Base-by-base conservation (phyloP, 2,113 vertebrate genomes). In the Sarotherodon lohbergeri region DNA sequence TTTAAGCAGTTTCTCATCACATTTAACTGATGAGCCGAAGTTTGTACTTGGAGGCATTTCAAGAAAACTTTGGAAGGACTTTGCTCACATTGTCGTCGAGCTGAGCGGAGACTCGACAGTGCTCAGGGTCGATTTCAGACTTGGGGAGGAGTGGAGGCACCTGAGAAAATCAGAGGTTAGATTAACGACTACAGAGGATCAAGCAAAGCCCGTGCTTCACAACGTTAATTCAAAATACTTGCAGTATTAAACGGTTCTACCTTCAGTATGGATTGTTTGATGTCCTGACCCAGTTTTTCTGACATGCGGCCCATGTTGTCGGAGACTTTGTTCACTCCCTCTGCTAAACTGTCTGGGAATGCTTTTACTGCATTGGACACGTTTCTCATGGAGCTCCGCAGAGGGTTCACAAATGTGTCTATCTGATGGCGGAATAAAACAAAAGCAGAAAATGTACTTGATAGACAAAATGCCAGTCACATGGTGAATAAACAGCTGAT, bases 241-340 rank as follows among this genome's bases (percentile, higher is more conserved):
- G n/a, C 36, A 73, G 22, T 7, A 43, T 41, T 80, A 34, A 48
- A 27, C 3, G n/a, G 29, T 19, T 34, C 71, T 91, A 98, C 98
- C 98, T 99, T 99, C 92, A 99, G 97, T 96, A 99, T 98, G 89
- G 98, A 99, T 92, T 98, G 98, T 95, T 97, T 98, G 95, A 99
- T 96, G 94, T 99, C 99, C 97, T 99, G 98, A 93, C 98, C 98
- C 90, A 99, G 89, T 93, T 97, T 97, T 95, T 99, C 98, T 81
- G 98, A 98, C 98, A 99, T 99, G 95, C 97, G 98, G 91, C 98
- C 99, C 98, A 99, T 97, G 97, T 99, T 99, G 96, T 99, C 99
- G 52, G 98, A 98, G 94, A 99, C 98, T 94, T 99, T 99, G 94
- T 95, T 99, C 98, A 99, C 98, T 91, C 99, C 98, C 93, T 99